A percentile compares a stretch with the other conserved stretches of the same genome.
Evolutionary conservation across 2,797 vertebrate genomes (phyloP).

Genomic region (Tenualosa thibaudeaui): DNA sequence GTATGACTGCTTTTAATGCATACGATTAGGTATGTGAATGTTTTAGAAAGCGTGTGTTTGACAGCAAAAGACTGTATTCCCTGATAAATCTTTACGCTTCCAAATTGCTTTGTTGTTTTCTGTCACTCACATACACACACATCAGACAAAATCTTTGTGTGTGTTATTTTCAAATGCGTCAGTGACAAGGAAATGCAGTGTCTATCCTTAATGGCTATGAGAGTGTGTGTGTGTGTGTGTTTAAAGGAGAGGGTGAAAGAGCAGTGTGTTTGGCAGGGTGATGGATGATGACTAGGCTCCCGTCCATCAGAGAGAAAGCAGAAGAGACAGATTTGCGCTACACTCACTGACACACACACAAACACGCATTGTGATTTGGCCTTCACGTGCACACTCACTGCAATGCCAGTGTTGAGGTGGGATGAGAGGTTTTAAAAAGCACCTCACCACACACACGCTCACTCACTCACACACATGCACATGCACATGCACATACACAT

Average conservation of each 20-base stretch:
- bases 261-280: slow-evolving; percentile 22
- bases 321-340: neutral
- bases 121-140: neutral
- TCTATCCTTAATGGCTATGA: neutral
- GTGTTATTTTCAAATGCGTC: neutral
- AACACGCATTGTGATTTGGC: neutral
- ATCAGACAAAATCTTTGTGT: neutral
- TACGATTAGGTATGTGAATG: neutral
- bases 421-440: neutral
- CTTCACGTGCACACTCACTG: neutral
- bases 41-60: neutral
- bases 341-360: neutral
- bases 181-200: neutral
- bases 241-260: neutral
- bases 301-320: slow-evolving; percentile 23
- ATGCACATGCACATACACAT: no score
- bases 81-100: neutral
- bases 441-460: neutral
- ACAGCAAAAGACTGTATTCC: neutral
- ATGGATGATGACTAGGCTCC: slow-evolving; percentile 38
- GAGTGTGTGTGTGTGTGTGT: neutral
- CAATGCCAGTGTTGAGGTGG: neutral
- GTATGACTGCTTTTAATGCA: neutral
- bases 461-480: neutral
- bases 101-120: neutral